Conservation (phyloP, 2,888 invertebrate species). For the Sphaerophoria taeniata region DNA sequence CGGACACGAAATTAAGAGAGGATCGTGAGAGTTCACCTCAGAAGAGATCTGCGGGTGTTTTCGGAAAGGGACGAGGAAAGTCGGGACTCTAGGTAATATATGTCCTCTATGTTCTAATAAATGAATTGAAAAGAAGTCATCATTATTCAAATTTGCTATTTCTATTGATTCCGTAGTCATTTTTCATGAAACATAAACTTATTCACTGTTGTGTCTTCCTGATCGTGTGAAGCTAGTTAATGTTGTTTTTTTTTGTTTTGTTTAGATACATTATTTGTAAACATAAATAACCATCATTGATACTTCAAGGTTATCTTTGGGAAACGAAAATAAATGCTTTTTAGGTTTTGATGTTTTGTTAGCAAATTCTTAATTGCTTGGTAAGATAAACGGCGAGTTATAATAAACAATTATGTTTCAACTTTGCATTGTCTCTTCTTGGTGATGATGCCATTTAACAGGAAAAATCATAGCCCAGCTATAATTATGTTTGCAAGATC, state of each 20-base stretch:
- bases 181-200: background rate
- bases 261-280: background rate
- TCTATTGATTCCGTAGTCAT: background rate
- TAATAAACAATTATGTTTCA: background rate
- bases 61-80: too few species aligned
- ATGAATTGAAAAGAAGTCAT: background rate
- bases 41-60: too few species aligned
- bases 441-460: background rate
- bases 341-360: conserved; percentile 4
- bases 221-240: conserved; percentile 24
- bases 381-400: background rate
- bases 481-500: background rate
- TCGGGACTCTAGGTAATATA: too few species aligned
- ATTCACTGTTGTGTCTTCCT: conserved; percentile 30
- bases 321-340: background rate
- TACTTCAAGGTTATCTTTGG: conserved; percentile 19
- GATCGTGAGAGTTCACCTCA: too few species aligned
- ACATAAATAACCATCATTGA: conserved; percentile 6
- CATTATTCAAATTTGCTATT: conserved; percentile 3
- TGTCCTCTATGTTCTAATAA: too few species aligned
- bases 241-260: background rate
- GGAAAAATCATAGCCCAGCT: background rate
- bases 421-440: conserved; percentile 3
- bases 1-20: too few species aligned
- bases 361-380: conserved; percentile 15